These are phyloP conservation scores for Nymphalis urticae DNA, from an alignment of 2,888 invertebrate genomes.

Conservation along the genomic window DNA sequence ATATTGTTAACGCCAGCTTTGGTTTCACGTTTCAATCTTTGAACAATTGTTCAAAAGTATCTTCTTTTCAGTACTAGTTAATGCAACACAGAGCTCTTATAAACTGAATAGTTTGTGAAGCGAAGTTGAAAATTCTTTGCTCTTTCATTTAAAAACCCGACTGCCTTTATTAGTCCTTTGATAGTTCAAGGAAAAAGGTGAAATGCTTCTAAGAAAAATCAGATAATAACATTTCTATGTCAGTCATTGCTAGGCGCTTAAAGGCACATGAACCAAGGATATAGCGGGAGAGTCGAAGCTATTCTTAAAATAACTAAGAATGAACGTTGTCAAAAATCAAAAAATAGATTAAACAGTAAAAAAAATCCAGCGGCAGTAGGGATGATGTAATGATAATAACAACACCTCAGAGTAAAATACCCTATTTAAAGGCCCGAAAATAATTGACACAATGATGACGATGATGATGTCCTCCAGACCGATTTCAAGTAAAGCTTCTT, in stretches of 20 bases:
- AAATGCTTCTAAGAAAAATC: constrained; percentile 13
- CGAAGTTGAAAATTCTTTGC: constrained; percentile 20
- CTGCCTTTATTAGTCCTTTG: constrained; percentile 21
- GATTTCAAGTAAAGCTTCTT: too few species aligned
- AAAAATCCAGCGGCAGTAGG: too few species aligned
- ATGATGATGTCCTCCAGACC: too few species aligned
- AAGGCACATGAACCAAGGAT: not conserved
- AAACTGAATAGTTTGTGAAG: constrained; percentile 27
- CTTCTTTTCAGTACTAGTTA: constrained; percentile 10
- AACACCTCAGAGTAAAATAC: too few species aligned
- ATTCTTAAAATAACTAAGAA: too few species aligned
- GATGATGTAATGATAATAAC: too few species aligned
- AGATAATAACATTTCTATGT: constrained; percentile 4
- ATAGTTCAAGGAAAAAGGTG: constrained; percentile 19
- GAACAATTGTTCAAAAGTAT: constrained; percentile 12
- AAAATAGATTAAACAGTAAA: too few species aligned
- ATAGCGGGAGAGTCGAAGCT: not conserved
- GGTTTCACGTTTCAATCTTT: not conserved
- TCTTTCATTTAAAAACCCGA: constrained; percentile 19
- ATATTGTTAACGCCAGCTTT: too few species aligned
- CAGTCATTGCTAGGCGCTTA: constrained; percentile 7
- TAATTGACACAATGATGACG: too few species aligned
- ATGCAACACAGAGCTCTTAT: constrained; percentile 24
- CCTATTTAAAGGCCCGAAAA: too few species aligned
- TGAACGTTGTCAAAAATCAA: too few species aligned